phyloP scores from a whole-genome alignment of 1,140 invertebrate species.

The Euwallacea fornicatus region DNA sequence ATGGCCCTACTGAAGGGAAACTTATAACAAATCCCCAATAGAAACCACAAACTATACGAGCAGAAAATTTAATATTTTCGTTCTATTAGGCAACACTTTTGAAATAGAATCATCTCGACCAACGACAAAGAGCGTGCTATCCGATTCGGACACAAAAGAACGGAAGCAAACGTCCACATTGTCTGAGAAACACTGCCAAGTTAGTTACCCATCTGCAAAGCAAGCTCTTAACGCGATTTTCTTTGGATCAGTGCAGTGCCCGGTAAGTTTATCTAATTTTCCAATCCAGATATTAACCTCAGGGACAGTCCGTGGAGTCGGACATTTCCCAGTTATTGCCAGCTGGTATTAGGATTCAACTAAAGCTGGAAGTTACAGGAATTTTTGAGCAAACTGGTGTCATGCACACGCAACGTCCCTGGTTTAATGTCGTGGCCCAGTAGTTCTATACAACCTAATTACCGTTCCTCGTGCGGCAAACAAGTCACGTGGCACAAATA shows the following conservation, averaged over 20 bases:
- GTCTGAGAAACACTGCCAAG: constrained; percentile 20
- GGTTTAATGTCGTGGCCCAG: constrained; percentile 4
- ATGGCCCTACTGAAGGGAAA: too few species aligned
- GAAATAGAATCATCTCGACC: constrained; percentile 9
- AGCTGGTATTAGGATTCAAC: too few species aligned
- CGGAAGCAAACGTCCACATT: constrained; percentile 22
- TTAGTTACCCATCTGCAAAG: constrained; percentile 22
- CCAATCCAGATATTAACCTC: not conserved
- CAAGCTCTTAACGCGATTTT: constrained; percentile 12
- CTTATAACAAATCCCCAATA: too few species aligned
- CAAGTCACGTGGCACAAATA: constrained; percentile 22
- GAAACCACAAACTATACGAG: not conserved
- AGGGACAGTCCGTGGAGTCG: too few species aligned
- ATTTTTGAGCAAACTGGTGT: too few species aligned
- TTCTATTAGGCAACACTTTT: constrained; percentile 3
- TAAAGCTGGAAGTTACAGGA: too few species aligned
- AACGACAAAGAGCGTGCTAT: constrained; percentile 15
- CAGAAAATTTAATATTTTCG: constrained; percentile 8
- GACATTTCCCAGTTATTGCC: too few species aligned
- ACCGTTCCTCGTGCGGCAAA: constrained; percentile 12
- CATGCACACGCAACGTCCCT: not conserved
- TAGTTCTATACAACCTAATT: constrained; percentile 14
- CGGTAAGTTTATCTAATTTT: constrained; percentile 6
- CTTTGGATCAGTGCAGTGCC: constrained; percentile 9
- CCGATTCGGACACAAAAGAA: constrained; percentile 22